Base-by-base conservation (phyloP, 2,797 vertebrate species). In the Amniataba percoides region DNA sequence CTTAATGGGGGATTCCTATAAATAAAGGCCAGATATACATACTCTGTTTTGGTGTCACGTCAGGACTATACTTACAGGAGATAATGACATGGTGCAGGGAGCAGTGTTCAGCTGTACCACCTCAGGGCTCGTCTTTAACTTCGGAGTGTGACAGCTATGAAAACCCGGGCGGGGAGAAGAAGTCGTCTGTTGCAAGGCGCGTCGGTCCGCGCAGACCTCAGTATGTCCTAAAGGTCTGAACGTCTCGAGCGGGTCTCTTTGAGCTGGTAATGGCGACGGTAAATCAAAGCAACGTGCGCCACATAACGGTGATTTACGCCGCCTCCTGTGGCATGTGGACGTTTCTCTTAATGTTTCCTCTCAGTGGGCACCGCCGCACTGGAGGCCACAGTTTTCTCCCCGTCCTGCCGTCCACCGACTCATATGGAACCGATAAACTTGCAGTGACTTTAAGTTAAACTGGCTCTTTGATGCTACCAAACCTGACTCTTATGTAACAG, bases 31-130 rank as follows among this genome's bases (percentile, higher is more conserved):
- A 85, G 84, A 86, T 91, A 92, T 92, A 81, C 87, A 70, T 74
- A 77, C 72, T 87, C 84, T 89, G 91, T 92, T 91, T 82, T 86
- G 89, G 89, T 93, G 89, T 92, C 90, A 87, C 80, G 46, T 93
- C 89, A 74, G 78, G 86, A 87, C 91, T 94, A 90, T 94, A 93
- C 89, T 95, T 94, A 92, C 74, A 67, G 77, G 81, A 82, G 89
- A 86, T 94, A 94, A 94, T 94, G 81, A 94, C 71, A 94, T 1
- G 76, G 85, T 93, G 74, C 82, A 71, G 71, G 63, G 46, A 85
- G 85, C 85, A 57, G 82, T 39, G 82, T 87, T 89, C 80, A 73
- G 87, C 90, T 90, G 81, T 71, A 48, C 74, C 71, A 86, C 88
- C 90, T 88, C 88, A 2, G 82, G 85, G 79, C 86, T 82, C 57